Conservation (phyloP, 2,888 invertebrate genomes). For the Callosobruchus maculatus region DNA sequence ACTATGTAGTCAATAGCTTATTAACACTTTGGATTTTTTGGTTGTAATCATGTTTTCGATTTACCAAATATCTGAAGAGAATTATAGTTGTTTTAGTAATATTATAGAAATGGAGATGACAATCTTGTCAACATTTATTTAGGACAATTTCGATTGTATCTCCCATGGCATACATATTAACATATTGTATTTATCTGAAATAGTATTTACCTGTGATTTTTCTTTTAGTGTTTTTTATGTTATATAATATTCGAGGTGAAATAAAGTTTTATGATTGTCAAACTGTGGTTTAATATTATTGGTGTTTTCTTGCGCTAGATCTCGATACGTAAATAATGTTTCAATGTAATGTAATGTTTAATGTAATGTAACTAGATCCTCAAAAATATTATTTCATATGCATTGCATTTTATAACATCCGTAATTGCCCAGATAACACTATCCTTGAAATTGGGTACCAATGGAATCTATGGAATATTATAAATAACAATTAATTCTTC, state of each 20-base stretch:
- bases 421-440: no score
- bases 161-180: not conserved
- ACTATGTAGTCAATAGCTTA: not conserved
- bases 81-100: not conserved
- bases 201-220: conserved; percentile 26
- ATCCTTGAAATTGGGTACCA: no score
- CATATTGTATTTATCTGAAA: conserved; percentile 1
- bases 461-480: no score
- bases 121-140: not conserved
- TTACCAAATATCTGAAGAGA: not conserved
- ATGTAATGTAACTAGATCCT: no score
- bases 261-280: not conserved
- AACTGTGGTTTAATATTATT: not conserved
- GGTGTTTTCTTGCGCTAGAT: no score
- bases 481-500: no score
- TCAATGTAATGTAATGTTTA: no score
- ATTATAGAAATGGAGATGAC: not conserved
- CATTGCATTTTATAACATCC: no score
- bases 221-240: not conserved
- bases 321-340: no score
- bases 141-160: not conserved
- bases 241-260: not conserved
- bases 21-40: not conserved
- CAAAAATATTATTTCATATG: no score
- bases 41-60: not conserved